Evolutionary conservation across 2,888 invertebrate genomes (phyloP).

Genomic region (Hecatera dysodea): DNA sequence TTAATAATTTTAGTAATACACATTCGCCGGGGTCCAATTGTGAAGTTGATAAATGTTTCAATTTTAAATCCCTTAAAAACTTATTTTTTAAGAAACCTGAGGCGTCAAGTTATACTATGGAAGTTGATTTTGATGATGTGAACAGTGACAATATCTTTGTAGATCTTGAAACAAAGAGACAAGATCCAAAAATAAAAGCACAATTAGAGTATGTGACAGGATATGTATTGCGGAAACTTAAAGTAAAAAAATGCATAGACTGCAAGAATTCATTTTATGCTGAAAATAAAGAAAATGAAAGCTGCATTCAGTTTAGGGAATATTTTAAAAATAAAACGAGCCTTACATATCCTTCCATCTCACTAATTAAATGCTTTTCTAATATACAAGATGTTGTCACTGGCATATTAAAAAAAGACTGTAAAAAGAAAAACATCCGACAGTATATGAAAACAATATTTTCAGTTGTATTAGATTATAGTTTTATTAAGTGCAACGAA

Average conservation of each 20-base stretch:
- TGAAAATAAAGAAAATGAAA: not conserved
- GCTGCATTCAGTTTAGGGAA: no score
- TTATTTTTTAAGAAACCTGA: not conserved
- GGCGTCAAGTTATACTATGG: constrained; percentile 7
- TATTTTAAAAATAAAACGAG: no score
- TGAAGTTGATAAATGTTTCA: constrained; percentile 13
- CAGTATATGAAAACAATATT: no score
- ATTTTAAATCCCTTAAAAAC: constrained; percentile 19
- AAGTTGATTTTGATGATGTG: constrained; percentile 30
- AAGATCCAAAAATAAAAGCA: not conserved
- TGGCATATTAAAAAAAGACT: no score
- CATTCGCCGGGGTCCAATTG: constrained; percentile 23
- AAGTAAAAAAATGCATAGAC: not conserved
- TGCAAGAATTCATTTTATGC: not conserved
- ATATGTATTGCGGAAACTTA: not conserved
- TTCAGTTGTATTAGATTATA: no score
- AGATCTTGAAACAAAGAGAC: not conserved
- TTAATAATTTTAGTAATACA: constrained; percentile 25
- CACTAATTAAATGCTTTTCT: no score
- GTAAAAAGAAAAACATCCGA: no score
- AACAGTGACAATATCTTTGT: constrained; percentile 15
- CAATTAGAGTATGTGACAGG: not conserved
- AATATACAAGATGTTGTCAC: no score
- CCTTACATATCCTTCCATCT: no score
- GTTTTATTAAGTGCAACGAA: no score